Base-by-base conservation (phyloP, 2,888 invertebrate genomes). In the Drosophila meridiana region DNA sequence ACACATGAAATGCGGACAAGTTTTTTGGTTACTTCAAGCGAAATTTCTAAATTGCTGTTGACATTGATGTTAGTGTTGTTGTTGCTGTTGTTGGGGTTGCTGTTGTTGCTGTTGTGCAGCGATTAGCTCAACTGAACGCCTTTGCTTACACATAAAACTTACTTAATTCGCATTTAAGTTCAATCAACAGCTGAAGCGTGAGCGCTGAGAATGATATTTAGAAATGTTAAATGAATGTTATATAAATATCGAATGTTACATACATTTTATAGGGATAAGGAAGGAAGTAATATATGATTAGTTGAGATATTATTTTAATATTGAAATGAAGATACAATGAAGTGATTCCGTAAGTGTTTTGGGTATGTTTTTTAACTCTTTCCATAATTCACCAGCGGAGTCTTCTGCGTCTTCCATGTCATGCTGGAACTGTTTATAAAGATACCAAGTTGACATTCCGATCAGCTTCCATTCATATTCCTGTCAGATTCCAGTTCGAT, bases 21-120 rank as follows among this genome's bases (percentile, higher is more conserved):
- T 89, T 86, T 68, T 42, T 62, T 86, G 11, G 11, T 20, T 20
- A 66, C 79, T 76, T 82, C 73, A 71, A 75, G 85, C 74, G 66
- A 76, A 82, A 89, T 84, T 89, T 77, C 73, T 52, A 83, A 85
- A 87, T 89, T 79, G 87, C 77, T 87, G 73, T 69, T 68, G 77
- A 81, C 84, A 73, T 87, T 77, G 69, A 68, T 47, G 14, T 48
- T 47, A 32, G 36, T 53, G 43, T 30, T 20, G 38, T 48, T 52
- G 48, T 26, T 66, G 32, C 9, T 47, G 32, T 26, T 71, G 55
- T 42, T 58, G 32, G 26, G 48, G 47, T 30, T 55, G 28, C 20
- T 47, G 36, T 0, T 71, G 56, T 47, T 62, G 20, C 38, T 64
- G 26, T 32, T 66, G 45, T 52, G 52, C 45, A 60, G 28, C 34